Evolutionary conservation across 2,888 invertebrate species (phyloP), one percentile per base, ranked within the genome.

Genomic region (Idaea biselata): DNA sequence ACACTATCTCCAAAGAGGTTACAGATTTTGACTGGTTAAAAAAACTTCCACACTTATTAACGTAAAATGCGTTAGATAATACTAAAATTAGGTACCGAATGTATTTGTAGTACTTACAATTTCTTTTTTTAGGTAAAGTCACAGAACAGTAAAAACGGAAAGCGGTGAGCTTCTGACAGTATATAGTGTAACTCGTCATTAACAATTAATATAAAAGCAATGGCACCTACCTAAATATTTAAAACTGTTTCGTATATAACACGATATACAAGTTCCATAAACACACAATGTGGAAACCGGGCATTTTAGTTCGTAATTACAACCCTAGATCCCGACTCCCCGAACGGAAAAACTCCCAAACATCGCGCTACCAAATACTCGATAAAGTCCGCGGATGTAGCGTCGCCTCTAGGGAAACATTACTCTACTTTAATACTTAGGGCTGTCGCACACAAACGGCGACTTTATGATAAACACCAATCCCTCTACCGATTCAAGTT

Each of bases 351-450:
- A 71, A 70, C 69, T 66, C 72, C 70, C 69, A 71, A 74, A 70
- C 73, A 72, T 72, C 68, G 67, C 69, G 69, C 72, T 72, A 71
- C 71, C 71, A 71, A 78, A 79, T 74, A 72, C 70, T 72, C 75
- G 80, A 77, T 81, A 78, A 81, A 83, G 75, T 82, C 78, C 73
- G 65, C 78, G 73, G 73, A 74, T 76, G 74, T 73, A 70, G 72
- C 71, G 70, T 73, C 69, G 78, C 81, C 84, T 68, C 78, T 59
- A 71, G 84, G 78, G 82, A 79, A 72, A 80, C 80, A 84, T 84
- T 82, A 82, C 77, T 79, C 72, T 75, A 70, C 69, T 74, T 79
- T 79, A 82, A 80, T 78, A 79, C 75, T 75, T 72, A 76, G 75
- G 73, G 72, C 66, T 72, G 77, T 74, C 77, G 73, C 73, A 66